Conservation (phyloP, 2,113 vertebrate genomes). For the Oncorhynchus tshawytscha region DNA sequence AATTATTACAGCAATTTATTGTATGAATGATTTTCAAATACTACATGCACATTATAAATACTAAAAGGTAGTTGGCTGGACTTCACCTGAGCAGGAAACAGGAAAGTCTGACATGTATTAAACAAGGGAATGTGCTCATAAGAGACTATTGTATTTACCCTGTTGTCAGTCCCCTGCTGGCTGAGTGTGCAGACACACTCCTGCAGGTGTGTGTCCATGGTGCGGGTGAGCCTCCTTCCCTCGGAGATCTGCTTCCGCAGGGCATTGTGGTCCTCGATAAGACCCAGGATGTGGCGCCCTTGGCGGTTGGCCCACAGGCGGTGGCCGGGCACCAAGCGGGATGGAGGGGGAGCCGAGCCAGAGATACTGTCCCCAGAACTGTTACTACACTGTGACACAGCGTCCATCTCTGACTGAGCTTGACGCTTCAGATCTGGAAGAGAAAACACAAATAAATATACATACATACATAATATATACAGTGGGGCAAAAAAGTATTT, state of each 20-base stretch:
- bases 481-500: too few relatives aligned
- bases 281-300: constrained; percentile 82
- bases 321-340: constrained; percentile 74
- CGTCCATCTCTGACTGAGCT: constrained; percentile 44
- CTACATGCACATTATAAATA: too few relatives aligned
- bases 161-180: constrained; percentile 45
- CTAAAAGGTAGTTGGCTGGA: too few relatives aligned
- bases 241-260: constrained; percentile 83
- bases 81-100: too few relatives aligned
- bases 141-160: constrained; percentile 43
- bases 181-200: constrained; percentile 53
- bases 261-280: constrained; percentile 85
- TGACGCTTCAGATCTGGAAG: constrained; percentile 42
- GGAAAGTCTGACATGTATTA: too few relatives aligned
- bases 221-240: constrained; percentile 72
- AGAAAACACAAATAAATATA: background rate
- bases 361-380: constrained; percentile 62
- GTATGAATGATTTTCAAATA: too few relatives aligned
- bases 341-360: constrained; percentile 61
- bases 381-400: constrained; percentile 63
- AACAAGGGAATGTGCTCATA: too few relatives aligned
- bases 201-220: constrained; percentile 74
- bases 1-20: too few relatives aligned
- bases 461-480: background rate
- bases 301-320: constrained; percentile 79